Percentiles rank a stretch among this genome's conserved stretches.
phyloP scores from a whole-genome alignment of 2,797 vertebrate genomes.

The Coregonus ussuriensis region DNA sequence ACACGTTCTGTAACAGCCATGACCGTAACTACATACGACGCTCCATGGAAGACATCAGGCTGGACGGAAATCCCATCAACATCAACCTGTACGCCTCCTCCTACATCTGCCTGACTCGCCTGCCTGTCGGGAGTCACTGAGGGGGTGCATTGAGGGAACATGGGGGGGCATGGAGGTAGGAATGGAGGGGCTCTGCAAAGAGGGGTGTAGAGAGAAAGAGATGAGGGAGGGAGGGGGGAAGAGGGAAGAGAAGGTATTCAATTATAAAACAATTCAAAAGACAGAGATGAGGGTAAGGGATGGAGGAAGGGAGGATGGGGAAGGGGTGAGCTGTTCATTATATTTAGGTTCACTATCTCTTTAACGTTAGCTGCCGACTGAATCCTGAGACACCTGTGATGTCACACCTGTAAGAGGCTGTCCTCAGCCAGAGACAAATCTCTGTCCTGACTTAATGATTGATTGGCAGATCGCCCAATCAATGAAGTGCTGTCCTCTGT shows the following conservation, averaged over 20 bases:
- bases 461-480: not conserved
- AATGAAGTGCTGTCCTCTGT: not conserved
- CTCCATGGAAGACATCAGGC: conserved; percentile 80
- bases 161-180: not conserved
- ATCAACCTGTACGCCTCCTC: conserved; percentile 74
- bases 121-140: conserved; percentile 75
- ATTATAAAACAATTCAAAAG: too few relatives aligned
- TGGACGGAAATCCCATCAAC: conserved; percentile 84
- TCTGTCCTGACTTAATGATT: not conserved
- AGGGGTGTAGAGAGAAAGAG: not conserved
- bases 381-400: not conserved
- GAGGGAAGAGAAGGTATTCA: too few relatives aligned
- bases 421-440: too few relatives aligned
- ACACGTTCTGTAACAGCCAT: conserved; percentile 74
- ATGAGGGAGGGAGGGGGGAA: not conserved
- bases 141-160: not conserved
- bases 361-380: too few relatives aligned
- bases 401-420: not conserved
- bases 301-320: too few relatives aligned
- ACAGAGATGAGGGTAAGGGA: not conserved
- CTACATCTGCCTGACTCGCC: conserved; percentile 80
- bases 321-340: too few relatives aligned
- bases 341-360: too few relatives aligned
- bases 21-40: conserved; percentile 69
- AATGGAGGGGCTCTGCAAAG: not conserved